Base-by-base conservation (phyloP, 2,113 vertebrate genomes). In the Apeltes quadracus region DNA sequence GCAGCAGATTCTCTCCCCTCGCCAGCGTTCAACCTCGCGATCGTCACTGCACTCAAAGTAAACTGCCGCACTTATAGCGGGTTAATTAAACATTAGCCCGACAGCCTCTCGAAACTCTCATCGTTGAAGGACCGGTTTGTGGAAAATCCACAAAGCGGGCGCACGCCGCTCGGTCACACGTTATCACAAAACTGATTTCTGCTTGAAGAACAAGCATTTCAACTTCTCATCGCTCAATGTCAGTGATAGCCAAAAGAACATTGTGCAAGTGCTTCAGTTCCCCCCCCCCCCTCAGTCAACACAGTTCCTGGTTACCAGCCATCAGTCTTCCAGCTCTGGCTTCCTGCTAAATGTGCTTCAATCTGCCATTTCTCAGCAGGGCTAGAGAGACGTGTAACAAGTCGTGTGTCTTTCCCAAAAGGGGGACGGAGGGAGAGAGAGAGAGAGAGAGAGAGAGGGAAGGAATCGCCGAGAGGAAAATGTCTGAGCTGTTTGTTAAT, bases 401-500 rank as follows among this genome's bases (percentile, higher is more conserved):
- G 77, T 69, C 76, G 69, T 58, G 69, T 63, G 58, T 82, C 73
- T 85, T 70, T 65, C 62, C 65, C 41, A 67, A 83, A 75, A 12
- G 54, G 14, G 54, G 36, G 73, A 71, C 1, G 50, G 75, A 55
- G 56, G 9, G 32, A 50, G 34, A 34, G 56, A 12, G 32, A 55
- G 34, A 78, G 71, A 48, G 50, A 57, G 56, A 12, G 32, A 51
- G 34, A 76, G 71, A 43, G 43, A 54, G 56, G 8, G 32, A 51
- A 25, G 12, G 29, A 58, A 69, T 32, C 41, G 53, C 83, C 69
- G 67, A 75, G 79, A 83, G 67, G 53, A 57, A 76, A 73, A 48
- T 76, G 76, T 76, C 76, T 83, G 68, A 75, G 78, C 75, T 77
- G 78, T 84, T 88, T 86, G 79, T 83, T 89, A 88, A 91, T 85